Percentiles rank a stretch among this genome's conserved stretches.
phyloP scores from a whole-genome alignment of 2,797 vertebrate genomes.

The Macroramphosus scolopax region DNA sequence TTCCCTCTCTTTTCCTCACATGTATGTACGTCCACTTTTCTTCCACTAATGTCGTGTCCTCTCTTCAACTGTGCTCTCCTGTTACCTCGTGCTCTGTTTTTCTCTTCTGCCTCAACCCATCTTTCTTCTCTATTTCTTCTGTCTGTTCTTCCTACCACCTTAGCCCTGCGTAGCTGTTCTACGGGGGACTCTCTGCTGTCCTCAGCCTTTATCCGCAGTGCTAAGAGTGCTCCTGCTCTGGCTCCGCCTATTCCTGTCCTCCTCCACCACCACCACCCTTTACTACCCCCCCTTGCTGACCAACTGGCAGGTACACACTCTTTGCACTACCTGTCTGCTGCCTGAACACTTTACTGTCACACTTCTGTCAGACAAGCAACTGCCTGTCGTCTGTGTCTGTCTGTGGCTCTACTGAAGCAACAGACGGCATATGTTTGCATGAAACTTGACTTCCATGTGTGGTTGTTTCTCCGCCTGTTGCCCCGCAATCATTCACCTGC shows the following conservation, averaged over 20 bases:
- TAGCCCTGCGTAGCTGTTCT: slow-evolving; percentile 99
- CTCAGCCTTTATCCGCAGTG: slow-evolving; percentile 99
- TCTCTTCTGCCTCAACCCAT: slow-evolving; percentile 23
- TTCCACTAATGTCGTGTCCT: too few relatives aligned
- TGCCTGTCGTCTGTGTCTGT: slow-evolving; percentile 19
- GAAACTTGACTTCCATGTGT: too few relatives aligned
- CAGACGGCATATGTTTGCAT: slow-evolving; percentile 15
- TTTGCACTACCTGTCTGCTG: slow-evolving; percentile 62
- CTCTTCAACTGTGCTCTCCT: too few relatives aligned
- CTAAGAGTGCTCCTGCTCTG: slow-evolving; percentile 99
- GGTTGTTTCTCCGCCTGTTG: slow-evolving; percentile 1
- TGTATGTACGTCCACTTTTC: too few relatives aligned
- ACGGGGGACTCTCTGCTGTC: slow-evolving; percentile 99
- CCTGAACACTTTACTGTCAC: slow-evolving; percentile 27
- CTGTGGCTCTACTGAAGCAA: slow-evolving; percentile 4
- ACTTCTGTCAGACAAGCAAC: slow-evolving; percentile 9
- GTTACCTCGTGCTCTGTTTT: slow-evolving; percentile 19
- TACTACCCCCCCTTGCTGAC: slow-evolving; percentile 99
- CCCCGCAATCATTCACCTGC: background rate
- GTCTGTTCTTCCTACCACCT: slow-evolving; percentile 80
- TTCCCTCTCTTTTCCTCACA: too few relatives aligned
- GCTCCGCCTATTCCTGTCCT: slow-evolving; percentile 90
- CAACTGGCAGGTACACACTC: slow-evolving; percentile 98
- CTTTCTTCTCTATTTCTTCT: slow-evolving; percentile 32
- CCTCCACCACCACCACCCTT: slow-evolving; percentile 91